Evolutionary conservation across 2,888 invertebrate genomes (phyloP).

Genomic region (Cepaea hortensis): DNA sequence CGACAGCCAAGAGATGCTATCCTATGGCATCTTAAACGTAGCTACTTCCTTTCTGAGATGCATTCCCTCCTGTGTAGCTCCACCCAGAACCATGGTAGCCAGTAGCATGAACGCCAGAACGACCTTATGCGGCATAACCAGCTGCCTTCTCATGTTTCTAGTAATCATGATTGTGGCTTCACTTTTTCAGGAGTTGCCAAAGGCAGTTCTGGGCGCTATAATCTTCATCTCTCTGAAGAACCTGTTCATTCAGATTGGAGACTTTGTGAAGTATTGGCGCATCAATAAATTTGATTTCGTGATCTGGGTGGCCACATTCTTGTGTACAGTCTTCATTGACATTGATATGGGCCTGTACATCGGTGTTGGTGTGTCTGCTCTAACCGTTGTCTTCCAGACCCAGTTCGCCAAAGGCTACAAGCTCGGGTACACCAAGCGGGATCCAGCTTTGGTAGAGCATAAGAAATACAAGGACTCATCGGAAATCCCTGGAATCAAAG

Average conservation of each 20-base stretch:
- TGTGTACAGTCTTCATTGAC: constrained; percentile 69
- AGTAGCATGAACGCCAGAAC: constrained; percentile 72
- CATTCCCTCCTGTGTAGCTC: constrained; percentile 76
- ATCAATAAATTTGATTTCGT: constrained; percentile 87
- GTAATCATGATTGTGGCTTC: constrained; percentile 71
- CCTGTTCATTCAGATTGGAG: constrained; percentile 81
- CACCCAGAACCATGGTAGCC: constrained; percentile 72
- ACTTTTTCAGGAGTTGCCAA: constrained; percentile 71
- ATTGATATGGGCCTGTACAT: constrained; percentile 72
- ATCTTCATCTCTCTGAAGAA: constrained; percentile 77
- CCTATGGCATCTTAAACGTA: constrained; percentile 75
- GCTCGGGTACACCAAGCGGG: constrained; percentile 64
- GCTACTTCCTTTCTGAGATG: constrained; percentile 75
- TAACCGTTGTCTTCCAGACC: constrained; percentile 70
- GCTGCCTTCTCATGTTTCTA: constrained; percentile 68
- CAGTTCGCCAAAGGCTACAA: constrained; percentile 68
- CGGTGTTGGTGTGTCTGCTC: constrained; percentile 68
- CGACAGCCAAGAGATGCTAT: constrained; percentile 76
- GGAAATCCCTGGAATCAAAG: constrained; percentile 65
- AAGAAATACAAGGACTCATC: constrained; percentile 63
- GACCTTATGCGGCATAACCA: constrained; percentile 66
- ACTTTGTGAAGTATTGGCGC: constrained; percentile 85
- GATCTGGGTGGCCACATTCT: constrained; percentile 71
- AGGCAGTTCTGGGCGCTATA: constrained; percentile 75
- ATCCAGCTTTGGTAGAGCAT: constrained; percentile 63